Conservation (phyloP, 2,797 vertebrate genomes). For the Pteropus rufus region DNA sequence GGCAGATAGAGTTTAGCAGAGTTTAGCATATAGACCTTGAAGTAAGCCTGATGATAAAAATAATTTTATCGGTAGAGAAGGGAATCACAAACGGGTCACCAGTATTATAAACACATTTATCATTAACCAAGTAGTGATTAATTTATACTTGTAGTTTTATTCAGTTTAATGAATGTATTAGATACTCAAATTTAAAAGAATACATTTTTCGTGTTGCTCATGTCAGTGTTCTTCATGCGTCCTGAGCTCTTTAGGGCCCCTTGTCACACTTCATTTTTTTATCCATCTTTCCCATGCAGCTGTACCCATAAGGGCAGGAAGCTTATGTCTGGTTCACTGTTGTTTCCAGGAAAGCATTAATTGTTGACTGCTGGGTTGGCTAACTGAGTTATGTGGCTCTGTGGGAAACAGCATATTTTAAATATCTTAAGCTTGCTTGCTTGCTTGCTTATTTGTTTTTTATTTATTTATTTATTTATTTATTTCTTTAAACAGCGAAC, state of each 20-base stretch:
- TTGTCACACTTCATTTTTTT: background rate
- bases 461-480: too few relatives aligned
- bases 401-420: background rate
- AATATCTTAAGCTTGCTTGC: constrained; percentile 31
- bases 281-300: background rate
- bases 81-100: background rate
- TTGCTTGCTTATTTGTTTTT: background rate
- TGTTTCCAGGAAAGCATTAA: background rate
- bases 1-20: background rate
- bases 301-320: background rate
- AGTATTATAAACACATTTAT: background rate
- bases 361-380: background rate
- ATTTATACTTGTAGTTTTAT: background rate
- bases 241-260: background rate
- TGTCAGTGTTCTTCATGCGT: background rate
- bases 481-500: constrained; percentile 87
- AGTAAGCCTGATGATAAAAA: background rate
- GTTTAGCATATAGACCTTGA: background rate
- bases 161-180: background rate
- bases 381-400: background rate
- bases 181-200: background rate
- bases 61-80: background rate
- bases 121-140: background rate
- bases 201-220: background rate
- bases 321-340: background rate